phyloP scores from a whole-genome alignment of 2,888 invertebrate genomes.

The Eucera pruinosa region DNA sequence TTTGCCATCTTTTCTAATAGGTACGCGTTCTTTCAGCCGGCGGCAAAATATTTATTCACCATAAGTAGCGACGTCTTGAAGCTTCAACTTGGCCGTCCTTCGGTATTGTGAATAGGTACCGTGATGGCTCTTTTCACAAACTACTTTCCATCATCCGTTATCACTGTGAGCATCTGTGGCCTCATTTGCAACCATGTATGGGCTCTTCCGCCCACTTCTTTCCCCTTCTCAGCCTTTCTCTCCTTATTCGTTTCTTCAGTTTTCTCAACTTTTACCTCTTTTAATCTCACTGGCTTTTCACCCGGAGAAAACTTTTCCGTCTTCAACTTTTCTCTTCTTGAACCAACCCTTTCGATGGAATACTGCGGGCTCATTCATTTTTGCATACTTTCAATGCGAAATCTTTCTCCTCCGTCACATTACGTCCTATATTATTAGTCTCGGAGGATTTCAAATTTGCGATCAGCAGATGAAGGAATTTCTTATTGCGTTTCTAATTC shows the following conservation, averaged over 20 bases:
- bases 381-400: background rate
- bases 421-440: background rate
- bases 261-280: slow-evolving; percentile 49
- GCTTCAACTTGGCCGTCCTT: slow-evolving; percentile 44
- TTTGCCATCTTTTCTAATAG: slow-evolving; percentile 1
- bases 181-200: slow-evolving; percentile 80
- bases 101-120: slow-evolving; percentile 56
- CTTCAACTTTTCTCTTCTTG: slow-evolving; percentile 9
- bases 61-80: slow-evolving; percentile 40
- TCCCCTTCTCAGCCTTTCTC: slow-evolving; percentile 33
- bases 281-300: slow-evolving; percentile 52
- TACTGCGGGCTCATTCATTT: background rate
- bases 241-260: slow-evolving; percentile 59
- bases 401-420: background rate
- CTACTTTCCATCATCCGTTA: slow-evolving; percentile 80
- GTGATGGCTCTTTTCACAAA: slow-evolving; percentile 80
- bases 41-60: slow-evolving; percentile 54
- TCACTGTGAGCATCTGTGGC: slow-evolving; percentile 78
- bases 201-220: slow-evolving; percentile 62
- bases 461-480: background rate
- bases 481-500: no score
- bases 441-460: background rate
- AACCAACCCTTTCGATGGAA: slow-evolving; percentile 21
- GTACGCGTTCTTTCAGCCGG: slow-evolving; percentile 24
- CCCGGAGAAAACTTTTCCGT: slow-evolving; percentile 36